Base-by-base conservation (phyloP, 2,888 invertebrate species). In the Eristalinus aeneus region DNA sequence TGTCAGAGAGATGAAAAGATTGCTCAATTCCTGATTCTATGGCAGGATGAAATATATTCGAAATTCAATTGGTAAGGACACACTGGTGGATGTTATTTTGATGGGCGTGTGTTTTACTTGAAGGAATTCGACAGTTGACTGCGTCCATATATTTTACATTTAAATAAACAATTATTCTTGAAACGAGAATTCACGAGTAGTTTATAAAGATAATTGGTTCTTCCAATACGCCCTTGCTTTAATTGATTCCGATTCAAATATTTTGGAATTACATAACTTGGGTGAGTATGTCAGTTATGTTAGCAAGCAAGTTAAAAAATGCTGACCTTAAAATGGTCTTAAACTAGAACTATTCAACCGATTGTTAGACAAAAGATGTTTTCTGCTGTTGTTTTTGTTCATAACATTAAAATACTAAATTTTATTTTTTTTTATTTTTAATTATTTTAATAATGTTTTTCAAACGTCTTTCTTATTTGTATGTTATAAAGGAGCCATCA, bases 131-230 rank as follows among this genome's bases (percentile, higher is more conserved):
- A 20, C 9, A 11, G 53, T 1, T 77, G 16, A 16, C 1, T 16
- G 46, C 27, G 12, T 23, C 3, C 54, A 64, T 22, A 39, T 73
- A 65, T 27, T 16, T n/a, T 56, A 34, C 46, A 67, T 58, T 60
- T 65, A 78, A 78, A 73, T n/a, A 11, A 31, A 36, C 61, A 77
- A 73, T 68, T 71, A 77, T 53, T 20, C n/a, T 27, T 16, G 39
- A 23, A 16, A 46, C 36, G 31, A n/a, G 56, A 64, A 85, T 80
- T 85, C 85, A 80, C 81, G 81, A 81, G 68, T 64, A 85, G 85
- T 85, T 81, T 76, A 85, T 85, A 76, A 81, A 85, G 76, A 85
- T 85, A 76, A 64, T 68, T 85, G 54, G 65, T 64, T 76, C 60
- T 39, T 54, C 36, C 20, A 27, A 34, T 22, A 27, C 53, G 61